Evolutionary conservation across 2,888 invertebrate genomes (phyloP).

Genomic region (Hoplodrina blanda): DNA sequence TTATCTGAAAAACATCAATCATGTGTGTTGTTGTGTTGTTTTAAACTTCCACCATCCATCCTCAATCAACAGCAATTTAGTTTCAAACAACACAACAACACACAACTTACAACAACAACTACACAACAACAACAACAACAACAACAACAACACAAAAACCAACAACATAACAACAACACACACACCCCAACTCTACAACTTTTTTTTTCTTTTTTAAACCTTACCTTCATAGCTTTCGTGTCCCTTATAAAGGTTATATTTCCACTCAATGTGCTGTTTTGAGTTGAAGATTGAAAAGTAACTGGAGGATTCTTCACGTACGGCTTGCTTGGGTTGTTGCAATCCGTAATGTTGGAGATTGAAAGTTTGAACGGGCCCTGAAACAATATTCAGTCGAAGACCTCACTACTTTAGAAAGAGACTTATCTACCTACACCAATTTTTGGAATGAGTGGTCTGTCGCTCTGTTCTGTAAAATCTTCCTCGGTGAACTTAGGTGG

Average conservation of each 20-base stretch:
- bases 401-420: neutral
- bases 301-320: constrained; percentile 36
- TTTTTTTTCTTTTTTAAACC: neutral
- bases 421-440: neutral
- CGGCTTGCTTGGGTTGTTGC: constrained; percentile 25
- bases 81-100: no score
- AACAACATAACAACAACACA: no score
- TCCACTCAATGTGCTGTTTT: constrained; percentile 30
- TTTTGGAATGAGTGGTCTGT: no score
- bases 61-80: no score
- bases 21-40: no score
- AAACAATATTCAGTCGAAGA: neutral
- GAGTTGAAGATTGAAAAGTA: neutral
- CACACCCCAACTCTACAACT: no score
- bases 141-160: no score
- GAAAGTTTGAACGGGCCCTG: constrained; percentile 35
- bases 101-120: no score
- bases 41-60: no score
- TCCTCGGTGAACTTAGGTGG: no score
- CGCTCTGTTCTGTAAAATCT: no score
- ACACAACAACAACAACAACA: no score
- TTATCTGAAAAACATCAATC: constrained; percentile 14
- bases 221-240: constrained; percentile 30
- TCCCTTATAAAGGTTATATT: constrained; percentile 25
- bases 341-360: constrained; percentile 18